Evolutionary conservation across 2,113 vertebrate species (phyloP).

Genomic region (Rhodinocichla rosea): DNA sequence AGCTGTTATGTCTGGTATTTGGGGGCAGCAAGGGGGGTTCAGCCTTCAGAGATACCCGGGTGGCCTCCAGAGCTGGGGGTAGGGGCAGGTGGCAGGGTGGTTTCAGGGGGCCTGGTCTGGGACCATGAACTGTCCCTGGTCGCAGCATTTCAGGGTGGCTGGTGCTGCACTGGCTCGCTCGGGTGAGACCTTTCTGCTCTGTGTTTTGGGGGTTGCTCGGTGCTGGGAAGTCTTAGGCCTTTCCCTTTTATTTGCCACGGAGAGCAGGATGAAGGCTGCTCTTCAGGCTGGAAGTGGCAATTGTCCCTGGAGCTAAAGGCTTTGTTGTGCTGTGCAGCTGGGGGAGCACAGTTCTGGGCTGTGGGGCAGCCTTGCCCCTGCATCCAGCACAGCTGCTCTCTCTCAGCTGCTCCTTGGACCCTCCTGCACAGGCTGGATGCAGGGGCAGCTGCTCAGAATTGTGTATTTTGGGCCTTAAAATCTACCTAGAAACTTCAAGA

Average conservation of each 20-base stretch:
- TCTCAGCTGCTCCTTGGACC: neutral
- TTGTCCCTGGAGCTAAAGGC: neutral
- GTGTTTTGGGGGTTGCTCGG: neutral
- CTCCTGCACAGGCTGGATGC: neutral
- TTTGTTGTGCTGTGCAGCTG: neutral
- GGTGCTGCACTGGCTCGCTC: fast-evolving
- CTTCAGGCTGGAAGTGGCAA: neutral
- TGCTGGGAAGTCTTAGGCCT: neutral
- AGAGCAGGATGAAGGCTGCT: fast-evolving
- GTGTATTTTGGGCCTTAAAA: neutral
- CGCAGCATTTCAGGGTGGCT: neutral
- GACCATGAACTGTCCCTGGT: neutral
- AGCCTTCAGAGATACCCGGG: neutral
- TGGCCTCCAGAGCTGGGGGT: neutral
- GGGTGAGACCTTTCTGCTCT: neutral
- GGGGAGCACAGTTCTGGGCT: constrained; percentile 2
- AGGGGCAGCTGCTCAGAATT: neutral
- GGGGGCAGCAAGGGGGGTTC: neutral
- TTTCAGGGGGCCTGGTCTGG: neutral
- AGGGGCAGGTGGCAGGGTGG: neutral
- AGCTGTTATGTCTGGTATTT: neutral
- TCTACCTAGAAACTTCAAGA: neutral
- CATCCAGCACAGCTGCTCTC: neutral
- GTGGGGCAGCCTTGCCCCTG: neutral
- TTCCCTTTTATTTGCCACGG: fast-evolving